phyloP scores from a whole-genome alignment of 2,797 vertebrate genomes.

The Amniataba percoides region DNA sequence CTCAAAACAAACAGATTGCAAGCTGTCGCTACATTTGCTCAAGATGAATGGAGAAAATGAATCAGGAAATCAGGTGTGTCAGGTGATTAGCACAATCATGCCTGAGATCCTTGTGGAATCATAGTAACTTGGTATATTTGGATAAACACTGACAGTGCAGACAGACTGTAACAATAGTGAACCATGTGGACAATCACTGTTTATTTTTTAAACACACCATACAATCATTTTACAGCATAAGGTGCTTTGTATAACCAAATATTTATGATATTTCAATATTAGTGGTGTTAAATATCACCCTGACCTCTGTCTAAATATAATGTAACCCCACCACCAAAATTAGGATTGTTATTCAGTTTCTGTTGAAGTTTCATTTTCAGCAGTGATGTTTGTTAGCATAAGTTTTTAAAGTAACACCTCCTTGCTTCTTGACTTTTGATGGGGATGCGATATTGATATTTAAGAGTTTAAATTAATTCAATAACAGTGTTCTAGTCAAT shows the following conservation, averaged over 20 bases:
- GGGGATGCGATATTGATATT: neutral
- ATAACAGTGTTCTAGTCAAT: neutral
- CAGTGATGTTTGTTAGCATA: no score
- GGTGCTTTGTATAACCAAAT: conserved; percentile 10
- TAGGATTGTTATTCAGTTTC: no score
- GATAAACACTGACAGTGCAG: conserved; percentile 49
- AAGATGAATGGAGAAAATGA: conserved; percentile 77
- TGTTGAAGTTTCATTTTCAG: no score
- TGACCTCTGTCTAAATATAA: conserved; percentile 28
- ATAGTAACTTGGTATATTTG: conserved; percentile 56
- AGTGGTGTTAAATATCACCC: conserved; percentile 5
- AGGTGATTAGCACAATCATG: conserved; percentile 77
- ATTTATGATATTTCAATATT: conserved; percentile 12
- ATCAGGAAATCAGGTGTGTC: conserved; percentile 81
- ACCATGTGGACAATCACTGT: conserved; percentile 11
- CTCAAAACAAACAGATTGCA: conserved; percentile 83
- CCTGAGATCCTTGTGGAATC: conserved; percentile 70
- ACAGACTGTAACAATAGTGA: conserved; percentile 34
- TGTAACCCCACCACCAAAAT: conserved; percentile 2
- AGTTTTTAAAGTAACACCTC: neutral
- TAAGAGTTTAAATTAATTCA: neutral
- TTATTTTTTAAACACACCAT: neutral
- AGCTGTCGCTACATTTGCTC: conserved; percentile 75
- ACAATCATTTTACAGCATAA: neutral
- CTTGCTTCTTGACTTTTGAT: neutral